Conservation (phyloP, 2,888 invertebrate species). For the Eristalis pertinax region DNA sequence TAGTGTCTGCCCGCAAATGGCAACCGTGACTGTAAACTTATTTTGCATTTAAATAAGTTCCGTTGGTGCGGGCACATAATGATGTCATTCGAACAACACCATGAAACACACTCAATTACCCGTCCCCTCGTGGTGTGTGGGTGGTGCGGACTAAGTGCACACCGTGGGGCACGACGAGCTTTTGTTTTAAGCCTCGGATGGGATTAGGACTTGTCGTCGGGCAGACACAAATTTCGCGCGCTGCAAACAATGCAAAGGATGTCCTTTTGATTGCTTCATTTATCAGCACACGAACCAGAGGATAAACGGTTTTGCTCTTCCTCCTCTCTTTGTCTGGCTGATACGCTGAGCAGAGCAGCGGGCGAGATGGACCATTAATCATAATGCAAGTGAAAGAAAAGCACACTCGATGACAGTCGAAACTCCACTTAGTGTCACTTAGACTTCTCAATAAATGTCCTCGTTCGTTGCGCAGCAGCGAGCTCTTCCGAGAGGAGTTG, state of each 20-base stretch:
- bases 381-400: constrained; percentile 47
- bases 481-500: constrained; percentile 6
- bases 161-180: not conserved
- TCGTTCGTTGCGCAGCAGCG: not conserved
- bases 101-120: not conserved
- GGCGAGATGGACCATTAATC: constrained; percentile 46
- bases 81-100: not conserved
- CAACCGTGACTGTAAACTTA: constrained; percentile 4
- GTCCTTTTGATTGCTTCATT: constrained; percentile 30
- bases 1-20: not conserved
- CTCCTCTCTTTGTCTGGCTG: not conserved
- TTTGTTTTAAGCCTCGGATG: not conserved
- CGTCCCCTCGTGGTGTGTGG: not conserved
- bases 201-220: not conserved
- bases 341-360: not conserved
- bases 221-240: not conserved
- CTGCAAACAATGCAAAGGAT: not conserved
- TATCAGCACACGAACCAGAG: not conserved
- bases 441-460: constrained; percentile 63
- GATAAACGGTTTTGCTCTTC: not conserved
- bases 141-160: too few species aligned
- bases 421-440: constrained; percentile 67
- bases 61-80: not conserved
- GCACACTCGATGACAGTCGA: constrained; percentile 37
- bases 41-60: constrained; percentile 39